Evolutionary conservation across 2,113 vertebrate species (phyloP).

Genomic region (Macquaria australasica): DNA sequence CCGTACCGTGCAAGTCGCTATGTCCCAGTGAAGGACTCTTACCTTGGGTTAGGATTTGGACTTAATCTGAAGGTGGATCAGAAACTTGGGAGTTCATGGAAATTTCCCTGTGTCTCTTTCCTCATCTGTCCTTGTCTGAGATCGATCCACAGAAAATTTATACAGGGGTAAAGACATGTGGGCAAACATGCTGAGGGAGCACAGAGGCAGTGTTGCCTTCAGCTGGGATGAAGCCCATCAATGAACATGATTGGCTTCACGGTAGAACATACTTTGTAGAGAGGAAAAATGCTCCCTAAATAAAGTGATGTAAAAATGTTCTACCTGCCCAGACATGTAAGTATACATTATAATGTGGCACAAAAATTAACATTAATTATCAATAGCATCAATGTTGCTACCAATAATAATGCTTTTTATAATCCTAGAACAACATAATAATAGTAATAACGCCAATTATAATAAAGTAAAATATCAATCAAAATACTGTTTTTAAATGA

Average conservation of each 20-base stretch:
- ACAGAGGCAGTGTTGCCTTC: neutral
- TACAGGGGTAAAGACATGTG: neutral
- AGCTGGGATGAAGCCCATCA: constrained; percentile 3
- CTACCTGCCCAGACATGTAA: neutral
- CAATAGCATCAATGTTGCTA: neutral
- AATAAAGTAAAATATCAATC: neutral
- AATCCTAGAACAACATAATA: neutral
- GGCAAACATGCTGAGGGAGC: constrained; percentile 7
- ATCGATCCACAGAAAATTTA: neutral
- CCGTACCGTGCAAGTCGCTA: neutral
- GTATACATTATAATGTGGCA: no score
- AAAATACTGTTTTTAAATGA: no score
- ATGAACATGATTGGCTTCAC: no score
- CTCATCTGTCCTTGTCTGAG: constrained; percentile 8
- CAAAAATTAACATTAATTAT: neutral
- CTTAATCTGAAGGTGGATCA: constrained; percentile 41
- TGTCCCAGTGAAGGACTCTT: constrained; percentile 13
- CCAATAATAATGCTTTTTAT: neutral
- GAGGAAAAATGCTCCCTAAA: neutral
- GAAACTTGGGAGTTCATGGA: constrained; percentile 29
- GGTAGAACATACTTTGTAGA: neutral
- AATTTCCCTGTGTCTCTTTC: neutral
- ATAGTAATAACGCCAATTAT: neutral
- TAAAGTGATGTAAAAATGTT: no score
- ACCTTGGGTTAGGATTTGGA: constrained; percentile 22